Percentiles rank a stretch among this genome's conserved stretches.
phyloP scores from a whole-genome alignment of 2,113 vertebrate species.

The Proteles cristata region DNA sequence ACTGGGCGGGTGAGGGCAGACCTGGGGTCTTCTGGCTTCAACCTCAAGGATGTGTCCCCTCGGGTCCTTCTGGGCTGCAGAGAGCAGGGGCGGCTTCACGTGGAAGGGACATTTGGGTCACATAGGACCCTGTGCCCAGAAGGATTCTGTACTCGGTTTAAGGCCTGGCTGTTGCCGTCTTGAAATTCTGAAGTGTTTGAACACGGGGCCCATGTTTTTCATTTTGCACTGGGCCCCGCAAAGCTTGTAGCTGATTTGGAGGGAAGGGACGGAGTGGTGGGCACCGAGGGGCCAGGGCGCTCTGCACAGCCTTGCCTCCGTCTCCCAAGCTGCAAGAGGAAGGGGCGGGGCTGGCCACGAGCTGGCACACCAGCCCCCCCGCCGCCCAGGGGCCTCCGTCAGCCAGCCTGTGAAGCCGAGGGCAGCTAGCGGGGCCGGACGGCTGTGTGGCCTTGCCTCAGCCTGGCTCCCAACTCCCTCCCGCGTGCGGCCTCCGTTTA shows the following conservation, averaged over 20 bases:
- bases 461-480: neutral
- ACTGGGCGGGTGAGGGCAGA: neutral
- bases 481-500: fast-evolving
- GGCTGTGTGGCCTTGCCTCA: neutral
- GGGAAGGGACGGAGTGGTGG: neutral
- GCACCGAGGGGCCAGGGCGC: neutral
- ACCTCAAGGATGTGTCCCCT: neutral
- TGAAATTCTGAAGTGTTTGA: neutral
- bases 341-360: too few species aligned
- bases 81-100: neutral
- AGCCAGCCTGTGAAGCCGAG: neutral
- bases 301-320: neutral
- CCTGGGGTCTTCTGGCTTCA: too few species aligned
- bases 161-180: neutral
- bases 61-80: neutral
- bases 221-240: fast-evolving
- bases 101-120: fast-evolving
- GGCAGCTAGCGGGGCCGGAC: neutral
- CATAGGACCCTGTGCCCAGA: neutral
- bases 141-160: fast-evolving
- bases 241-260: neutral
- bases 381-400: neutral
- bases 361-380: neutral
- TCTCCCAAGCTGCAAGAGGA: neutral
- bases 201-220: neutral